Evolutionary conservation across 2,888 invertebrate genomes (phyloP).

Genomic region (Thecocarcelia acutangulata): DNA sequence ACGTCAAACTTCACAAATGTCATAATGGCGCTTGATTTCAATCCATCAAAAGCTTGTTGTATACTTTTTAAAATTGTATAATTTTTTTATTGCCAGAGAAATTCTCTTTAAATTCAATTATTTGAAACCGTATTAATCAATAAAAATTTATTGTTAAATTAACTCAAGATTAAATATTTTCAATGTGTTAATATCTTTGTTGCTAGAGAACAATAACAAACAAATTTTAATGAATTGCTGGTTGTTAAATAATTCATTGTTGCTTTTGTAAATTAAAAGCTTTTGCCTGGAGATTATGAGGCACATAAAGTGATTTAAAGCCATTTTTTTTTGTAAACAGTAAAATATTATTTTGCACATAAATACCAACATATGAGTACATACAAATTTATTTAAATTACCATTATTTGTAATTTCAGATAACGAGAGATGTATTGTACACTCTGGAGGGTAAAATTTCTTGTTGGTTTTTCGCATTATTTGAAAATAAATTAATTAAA

Average conservation of each 20-base stretch:
- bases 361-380: not conserved
- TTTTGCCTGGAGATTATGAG: constrained; percentile 1
- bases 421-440: too few species aligned
- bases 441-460: too few species aligned
- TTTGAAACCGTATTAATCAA: constrained; percentile 6
- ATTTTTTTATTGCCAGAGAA: not conserved
- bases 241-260: not conserved
- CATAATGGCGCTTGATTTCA: constrained; percentile 55
- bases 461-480: too few species aligned
- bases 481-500: too few species aligned
- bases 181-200: not conserved
- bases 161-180: constrained; percentile 13
- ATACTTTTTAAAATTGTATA: not conserved
- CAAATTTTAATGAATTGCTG: not conserved
- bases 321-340: not conserved
- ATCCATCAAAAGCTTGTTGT: constrained; percentile 58
- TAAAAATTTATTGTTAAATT: constrained; percentile 6
- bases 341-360: not conserved
- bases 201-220: not conserved
- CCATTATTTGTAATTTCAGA: too few species aligned
- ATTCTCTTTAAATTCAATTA: constrained; percentile 11
- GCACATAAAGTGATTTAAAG: not conserved
- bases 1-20: constrained; percentile 40
- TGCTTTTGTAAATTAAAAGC: constrained; percentile 7
- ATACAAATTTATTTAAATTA: too few species aligned